Base-by-base conservation (phyloP, 2,888 invertebrate species). In the Chymomyza fuscimana region DNA sequence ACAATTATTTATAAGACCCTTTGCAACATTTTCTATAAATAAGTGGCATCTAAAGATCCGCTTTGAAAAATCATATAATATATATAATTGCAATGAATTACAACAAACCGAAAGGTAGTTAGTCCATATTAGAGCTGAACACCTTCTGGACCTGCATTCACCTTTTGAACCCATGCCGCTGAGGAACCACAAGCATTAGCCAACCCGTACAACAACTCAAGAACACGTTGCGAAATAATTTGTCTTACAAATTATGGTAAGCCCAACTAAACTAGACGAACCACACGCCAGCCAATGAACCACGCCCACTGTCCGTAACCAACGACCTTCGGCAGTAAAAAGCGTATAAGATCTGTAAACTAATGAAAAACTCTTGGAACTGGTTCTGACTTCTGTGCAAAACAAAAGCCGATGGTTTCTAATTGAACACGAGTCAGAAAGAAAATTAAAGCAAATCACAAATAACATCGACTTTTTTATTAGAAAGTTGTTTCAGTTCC, bases 401-500 rank as follows among this genome's bases (percentile, higher is more conserved):
- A 51, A 51, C 25, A 25, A 9, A 32, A 7, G 7, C 54, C 9
- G 5, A 54, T 54, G 51, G 51, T 4, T 51, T 51, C 36, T 36
- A 36, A 36, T 36, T 36, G 40, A 12, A 46, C 40, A 46, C 40
- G 40, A 46, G 40, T 46, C 40, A 58, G 58, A 58, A 76, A 79
- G 86, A 83, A 87, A 78, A 83, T 83, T 82, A 86, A 63, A 63
- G 63, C 70, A 60, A 72, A 78, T 85, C 80, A 80, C 63, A 19
- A 29, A 62, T 71, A 29, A 29, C 29, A 29, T 29, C 25, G 29
- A 77, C 79, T 80, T 86, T 84, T 83, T 74, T 79, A 88, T 86
- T 86, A 86, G 85, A 86, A 86, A 86, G 85, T 88, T 86, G 84
- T 84, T 84, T 84, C 70, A 84, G 88, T 84, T 84, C 83, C 88